These are phyloP conservation scores for Paramisgurnus dabryanus DNA, from an alignment of 2,113 vertebrate species.

Conservation along the genomic window DNA sequence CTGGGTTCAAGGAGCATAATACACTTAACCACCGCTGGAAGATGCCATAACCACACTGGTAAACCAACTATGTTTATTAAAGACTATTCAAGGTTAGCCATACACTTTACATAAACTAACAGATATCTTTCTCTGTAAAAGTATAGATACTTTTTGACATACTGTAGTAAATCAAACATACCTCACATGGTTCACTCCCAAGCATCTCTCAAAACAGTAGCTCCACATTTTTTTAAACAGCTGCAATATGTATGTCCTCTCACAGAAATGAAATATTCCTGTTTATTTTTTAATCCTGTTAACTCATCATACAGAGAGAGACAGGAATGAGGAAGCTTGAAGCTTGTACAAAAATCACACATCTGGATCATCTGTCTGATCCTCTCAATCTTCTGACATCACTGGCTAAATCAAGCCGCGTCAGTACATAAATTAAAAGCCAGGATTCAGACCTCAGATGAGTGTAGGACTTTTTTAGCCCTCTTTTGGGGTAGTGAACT, in stretches of 20 bases:
- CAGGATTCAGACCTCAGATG: slow-evolving; percentile 21
- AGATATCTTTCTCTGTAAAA: too few relatives aligned
- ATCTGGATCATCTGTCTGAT: slow-evolving; percentile 43
- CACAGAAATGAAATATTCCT: slow-evolving; percentile 8
- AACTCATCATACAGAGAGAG: slow-evolving; percentile 26
- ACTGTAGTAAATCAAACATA: neutral
- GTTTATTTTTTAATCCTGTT: neutral
- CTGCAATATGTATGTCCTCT: neutral
- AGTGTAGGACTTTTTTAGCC: slow-evolving; percentile 29
- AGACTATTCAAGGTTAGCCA: too few relatives aligned
- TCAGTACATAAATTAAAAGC: slow-evolving; percentile 33
- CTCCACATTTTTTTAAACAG: slow-evolving; percentile 9
- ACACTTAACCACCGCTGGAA: too few relatives aligned
- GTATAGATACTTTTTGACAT: neutral
- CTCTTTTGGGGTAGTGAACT: slow-evolving; percentile 9
- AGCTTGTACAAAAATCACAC: slow-evolving; percentile 37
- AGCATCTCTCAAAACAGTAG: slow-evolving; percentile 34
- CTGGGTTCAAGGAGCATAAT: too few relatives aligned
- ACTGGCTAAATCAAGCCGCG: slow-evolving; percentile 20
- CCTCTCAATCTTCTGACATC: slow-evolving; percentile 44
- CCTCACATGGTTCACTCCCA: slow-evolving; percentile 9
- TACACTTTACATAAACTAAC: too few relatives aligned
- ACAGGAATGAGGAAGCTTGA: neutral
- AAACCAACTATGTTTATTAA: too few relatives aligned
- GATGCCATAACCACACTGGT: too few relatives aligned